Evolutionary conservation across 2,113 vertebrate species (phyloP).

Genomic region (Suricata suricatta): DNA sequence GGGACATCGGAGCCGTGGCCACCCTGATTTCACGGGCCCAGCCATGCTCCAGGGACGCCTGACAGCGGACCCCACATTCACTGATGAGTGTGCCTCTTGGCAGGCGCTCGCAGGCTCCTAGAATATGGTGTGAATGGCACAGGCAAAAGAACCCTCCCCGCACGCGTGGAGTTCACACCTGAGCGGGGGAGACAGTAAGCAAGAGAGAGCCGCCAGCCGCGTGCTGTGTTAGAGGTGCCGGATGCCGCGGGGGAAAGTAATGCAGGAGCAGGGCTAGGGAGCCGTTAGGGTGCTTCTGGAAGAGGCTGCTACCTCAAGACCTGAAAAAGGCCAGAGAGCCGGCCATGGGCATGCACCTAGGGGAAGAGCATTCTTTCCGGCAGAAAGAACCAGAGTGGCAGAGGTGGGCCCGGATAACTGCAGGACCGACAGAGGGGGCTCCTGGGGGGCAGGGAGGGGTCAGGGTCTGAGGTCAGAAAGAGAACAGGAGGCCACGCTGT

Average conservation of each 20-base stretch:
- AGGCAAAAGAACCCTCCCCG: background rate
- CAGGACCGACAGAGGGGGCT: background rate
- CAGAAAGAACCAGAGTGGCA: fast-evolving
- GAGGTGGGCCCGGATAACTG: background rate
- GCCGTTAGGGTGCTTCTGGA: fast-evolving
- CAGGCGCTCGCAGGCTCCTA: background rate
- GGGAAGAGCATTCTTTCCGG: no score
- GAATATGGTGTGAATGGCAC: background rate
- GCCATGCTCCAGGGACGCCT: no score
- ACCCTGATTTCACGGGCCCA: background rate
- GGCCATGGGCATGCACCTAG: fast-evolving
- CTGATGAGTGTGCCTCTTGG: background rate
- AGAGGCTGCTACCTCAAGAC: background rate
- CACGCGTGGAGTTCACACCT: background rate
- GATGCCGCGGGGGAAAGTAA: background rate
- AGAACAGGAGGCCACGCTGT: fast-evolving
- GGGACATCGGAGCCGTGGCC: background rate
- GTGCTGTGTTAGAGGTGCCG: background rate
- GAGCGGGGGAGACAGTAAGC: background rate
- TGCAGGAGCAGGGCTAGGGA: background rate
- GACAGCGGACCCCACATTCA: fast-evolving
- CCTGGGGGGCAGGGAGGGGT: fast-evolving
- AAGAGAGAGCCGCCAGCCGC: fast-evolving
- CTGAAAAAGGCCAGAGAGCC: background rate
- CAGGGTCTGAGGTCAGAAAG: background rate